Percentiles rank a stretch among this genome's conserved stretches.
phyloP scores from a whole-genome alignment of 2,797 vertebrate genomes.

The Liasis olivaceus region DNA sequence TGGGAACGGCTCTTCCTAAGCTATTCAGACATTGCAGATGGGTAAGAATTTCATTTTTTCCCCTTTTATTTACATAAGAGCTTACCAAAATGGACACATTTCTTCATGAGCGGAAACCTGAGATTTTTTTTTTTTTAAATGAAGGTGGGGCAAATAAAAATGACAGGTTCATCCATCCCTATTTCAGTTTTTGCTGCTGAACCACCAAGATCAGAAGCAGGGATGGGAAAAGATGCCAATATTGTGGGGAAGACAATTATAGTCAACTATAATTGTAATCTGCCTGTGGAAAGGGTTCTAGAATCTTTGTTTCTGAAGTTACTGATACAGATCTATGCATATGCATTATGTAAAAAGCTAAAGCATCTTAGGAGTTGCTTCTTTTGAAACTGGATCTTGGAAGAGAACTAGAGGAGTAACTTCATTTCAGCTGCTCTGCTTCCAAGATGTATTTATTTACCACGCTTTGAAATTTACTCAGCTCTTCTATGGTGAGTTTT shows the following conservation, averaged over 20 bases:
- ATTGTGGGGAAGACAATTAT: not conserved
- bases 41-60: too few species aligned
- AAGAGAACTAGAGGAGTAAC: conserved; percentile 15
- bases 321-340: not conserved
- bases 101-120: too few species aligned
- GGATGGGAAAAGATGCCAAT: not conserved
- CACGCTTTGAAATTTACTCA: conserved; percentile 36
- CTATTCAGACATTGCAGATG: too few species aligned
- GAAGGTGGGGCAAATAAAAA: too few species aligned
- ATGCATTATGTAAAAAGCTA: conserved; percentile 13
- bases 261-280: not conserved
- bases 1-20: too few species aligned
- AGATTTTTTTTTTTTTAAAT: too few species aligned
- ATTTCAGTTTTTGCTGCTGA: not conserved
- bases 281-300: not conserved
- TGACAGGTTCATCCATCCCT: too few species aligned
- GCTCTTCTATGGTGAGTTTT: not conserved
- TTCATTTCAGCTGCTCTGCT: conserved; percentile 29
- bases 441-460: conserved; percentile 8
- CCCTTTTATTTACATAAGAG: too few species aligned
- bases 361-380: conserved; percentile 3
- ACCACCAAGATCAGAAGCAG: not conserved
- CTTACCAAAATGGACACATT: too few species aligned
- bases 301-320: conserved; percentile 7
- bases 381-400: conserved; percentile 15